Base-by-base conservation (phyloP, 2,888 invertebrate species). In the Notodonta ziczac region DNA sequence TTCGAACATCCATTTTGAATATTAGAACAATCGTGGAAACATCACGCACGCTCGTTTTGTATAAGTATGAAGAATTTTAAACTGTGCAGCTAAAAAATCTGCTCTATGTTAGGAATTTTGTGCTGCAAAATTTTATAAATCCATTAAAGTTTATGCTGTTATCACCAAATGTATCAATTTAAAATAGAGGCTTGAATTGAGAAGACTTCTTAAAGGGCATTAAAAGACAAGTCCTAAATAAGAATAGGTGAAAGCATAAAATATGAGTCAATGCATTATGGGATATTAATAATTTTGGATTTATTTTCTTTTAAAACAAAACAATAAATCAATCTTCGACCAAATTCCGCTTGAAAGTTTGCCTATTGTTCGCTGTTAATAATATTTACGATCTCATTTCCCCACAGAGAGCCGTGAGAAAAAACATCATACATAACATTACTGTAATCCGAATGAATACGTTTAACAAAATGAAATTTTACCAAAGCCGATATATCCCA, bases 381-480 rank as follows among this genome's bases (percentile, higher is more conserved):
- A 50, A 50, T 16, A 13, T 52, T 52, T 52, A 54, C 39, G 39
- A 35, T 35, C 54, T 54, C 14, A 54, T 54, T 39, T 39, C 39
- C 8, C n/a, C 39, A n/a, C 39, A 54, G 16, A 35, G 39, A 42
- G 24, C 13, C 69, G 67, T 76, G 69, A 63, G 70, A 74, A 76
- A 69, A 69, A 60, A 63, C 10, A 50, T 56, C 58, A 75, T 63
- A 70, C 64, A 68, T 73, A 67, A 62, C 56, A 69, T 74, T 68
- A 70, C 53, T 66, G 56, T 74, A 74, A 77, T 73, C 69, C 59
- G 64, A 67, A 69, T 69, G 66, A 70, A 75, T 63, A 66, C 65
- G 57, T 57, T 68, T 67, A 69, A 66, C 68, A 59, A 65, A 63
- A 73, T 68, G 64, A 57, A 67, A 74, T 67, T 62, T 59, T 60